These are phyloP conservation scores for Actinopyga echinites DNA, from an alignment of 53 echinoderm and acorn worm species.

Conservation along the genomic window DNA sequence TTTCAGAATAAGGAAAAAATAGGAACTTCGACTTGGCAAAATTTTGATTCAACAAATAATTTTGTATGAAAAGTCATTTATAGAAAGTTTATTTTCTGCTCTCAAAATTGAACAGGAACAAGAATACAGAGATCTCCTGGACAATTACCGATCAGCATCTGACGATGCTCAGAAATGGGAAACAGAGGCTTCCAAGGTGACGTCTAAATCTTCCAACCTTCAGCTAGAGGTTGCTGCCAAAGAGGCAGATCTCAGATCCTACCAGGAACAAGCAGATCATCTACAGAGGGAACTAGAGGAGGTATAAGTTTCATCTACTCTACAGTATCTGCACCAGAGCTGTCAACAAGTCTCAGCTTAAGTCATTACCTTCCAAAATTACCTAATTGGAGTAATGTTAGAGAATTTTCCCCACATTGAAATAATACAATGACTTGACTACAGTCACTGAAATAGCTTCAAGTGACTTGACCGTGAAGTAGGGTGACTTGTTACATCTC, in stretches of 20 bases:
- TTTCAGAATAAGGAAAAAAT: no score
- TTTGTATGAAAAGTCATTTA: background rate
- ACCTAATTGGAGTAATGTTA: no score
- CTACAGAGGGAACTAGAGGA: slow-evolving; percentile 80
- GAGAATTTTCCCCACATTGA: no score
- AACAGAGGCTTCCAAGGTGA: slow-evolving; percentile 81
- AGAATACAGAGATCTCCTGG: slow-evolving; percentile 82
- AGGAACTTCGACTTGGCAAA: no score
- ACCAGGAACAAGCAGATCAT: background rate
- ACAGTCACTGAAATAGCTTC: no score
- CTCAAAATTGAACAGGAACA: slow-evolving; percentile 54
- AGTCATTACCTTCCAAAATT: no score
- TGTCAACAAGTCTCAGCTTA: no score
- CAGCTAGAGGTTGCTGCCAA: slow-evolving; percentile 84
- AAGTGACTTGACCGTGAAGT: no score
- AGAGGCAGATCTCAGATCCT: slow-evolving; percentile 57
- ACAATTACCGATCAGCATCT: slow-evolving; percentile 82
- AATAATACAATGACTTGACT: no score
- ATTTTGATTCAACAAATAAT: no score
- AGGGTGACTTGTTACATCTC: no score
- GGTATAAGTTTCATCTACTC: slow-evolving; percentile 56
- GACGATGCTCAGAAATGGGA: slow-evolving; percentile 94
- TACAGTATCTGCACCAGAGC: no score
- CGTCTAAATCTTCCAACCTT: slow-evolving; percentile 63
- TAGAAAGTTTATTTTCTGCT: background rate